Conservation (phyloP, 2,888 invertebrate species). For the Tetragonisca angustula region DNA sequence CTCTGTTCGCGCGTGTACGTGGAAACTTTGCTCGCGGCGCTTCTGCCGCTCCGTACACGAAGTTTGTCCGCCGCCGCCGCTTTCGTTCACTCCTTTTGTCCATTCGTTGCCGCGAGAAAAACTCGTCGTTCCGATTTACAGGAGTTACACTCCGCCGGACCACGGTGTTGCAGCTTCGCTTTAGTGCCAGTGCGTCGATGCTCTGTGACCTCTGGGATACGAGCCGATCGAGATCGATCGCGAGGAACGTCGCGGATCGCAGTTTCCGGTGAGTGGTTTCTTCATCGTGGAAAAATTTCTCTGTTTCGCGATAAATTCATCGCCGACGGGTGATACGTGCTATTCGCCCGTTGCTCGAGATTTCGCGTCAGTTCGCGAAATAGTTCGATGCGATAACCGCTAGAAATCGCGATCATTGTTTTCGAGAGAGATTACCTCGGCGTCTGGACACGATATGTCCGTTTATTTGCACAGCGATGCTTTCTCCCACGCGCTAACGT, state of each 20-base stretch:
- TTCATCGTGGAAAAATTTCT: background rate
- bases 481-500: background rate
- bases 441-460: background rate
- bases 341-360: background rate
- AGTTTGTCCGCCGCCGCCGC: slow-evolving; percentile 69
- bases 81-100: background rate
- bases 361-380: background rate
- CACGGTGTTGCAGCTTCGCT: too few relatives aligned
- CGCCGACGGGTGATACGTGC: background rate
- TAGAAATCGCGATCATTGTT: background rate
- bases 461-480: background rate
- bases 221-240: slow-evolving; percentile 1
- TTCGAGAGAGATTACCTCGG: too few relatives aligned
- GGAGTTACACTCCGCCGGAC: too few relatives aligned
- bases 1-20: slow-evolving; percentile 39
- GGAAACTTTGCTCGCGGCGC: slow-evolving; percentile 10
- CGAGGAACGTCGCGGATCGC: background rate
- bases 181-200: slow-evolving; percentile 16
- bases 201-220: background rate
- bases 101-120: background rate
- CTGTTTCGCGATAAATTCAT: background rate
- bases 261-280: background rate
- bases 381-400: too few relatives aligned
- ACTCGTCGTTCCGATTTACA: background rate
- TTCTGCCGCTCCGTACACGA: slow-evolving; percentile 67